Base-by-base conservation (phyloP, 2,888 invertebrate genomes). In the Lasiommata megera region DNA sequence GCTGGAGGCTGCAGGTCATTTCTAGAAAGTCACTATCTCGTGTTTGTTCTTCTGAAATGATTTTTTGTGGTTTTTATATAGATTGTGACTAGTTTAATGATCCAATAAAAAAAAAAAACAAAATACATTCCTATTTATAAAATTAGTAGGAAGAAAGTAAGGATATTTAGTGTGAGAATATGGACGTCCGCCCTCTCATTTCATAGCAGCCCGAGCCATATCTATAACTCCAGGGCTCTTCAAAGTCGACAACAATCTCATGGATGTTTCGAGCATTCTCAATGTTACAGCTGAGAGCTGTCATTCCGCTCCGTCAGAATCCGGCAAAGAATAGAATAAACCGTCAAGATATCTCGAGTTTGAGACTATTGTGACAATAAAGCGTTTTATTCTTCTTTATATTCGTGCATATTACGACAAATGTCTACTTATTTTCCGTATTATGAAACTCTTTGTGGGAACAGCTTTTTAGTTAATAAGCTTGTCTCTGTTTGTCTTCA, bases 251-350 rank as follows among this genome's bases (percentile, higher is more conserved):
- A 75, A 64, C 70, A 77, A 73, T 72, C 78, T 77, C 78, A 79
- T 70, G 68, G 65, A 66, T 55, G 67, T 64, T 67, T 77, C 66
- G 70, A 84, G 80, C 69, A 67, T 75, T 71, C 80, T 84, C 73
- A 67, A 79, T 74, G 66, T 67, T 69, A 67, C 69, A 70, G 72
- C 71, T 71, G 51, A 73, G 67, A 68, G 68, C 71, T 66, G 74
- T 77, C 79, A 82, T 80, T 82, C 77, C 70, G 80, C 83, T 77
- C 76, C 79, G 79, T 80, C 79, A 82, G 76, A 71, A 72, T 66
- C 58, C 65, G 56, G 60, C 55, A 54, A 56, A 59, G 61, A 36
- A 47, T 47, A 29, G 36, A 23, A 23, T 23, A 47, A 41, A 18
- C 48, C 23, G 12, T 34, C 23, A 34, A 48, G 53, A 53, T 36